Base-by-base conservation (phyloP, 1,140 invertebrate genomes). In the Heterodera carotae region DNA sequence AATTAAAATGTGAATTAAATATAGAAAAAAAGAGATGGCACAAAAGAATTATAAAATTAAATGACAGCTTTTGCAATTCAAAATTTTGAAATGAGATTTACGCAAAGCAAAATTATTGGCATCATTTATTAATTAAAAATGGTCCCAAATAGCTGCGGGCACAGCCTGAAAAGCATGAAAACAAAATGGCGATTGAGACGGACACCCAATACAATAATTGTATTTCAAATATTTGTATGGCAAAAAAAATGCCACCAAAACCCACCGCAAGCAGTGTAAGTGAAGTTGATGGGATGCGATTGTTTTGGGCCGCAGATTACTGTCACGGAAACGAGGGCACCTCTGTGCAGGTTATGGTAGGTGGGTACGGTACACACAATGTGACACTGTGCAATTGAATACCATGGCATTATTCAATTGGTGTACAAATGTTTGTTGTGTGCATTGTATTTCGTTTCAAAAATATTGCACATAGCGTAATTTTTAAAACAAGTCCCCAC, bases 291-390 rank as follows among this genome's bases (percentile, higher is more conserved):
- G 33, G 94, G 91, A 86, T 97, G 94, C 86, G 93, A 94, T 69
- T 91, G 91, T 89, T 94, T 94, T 77, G 93, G 93, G 69, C 93
- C 93, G 70, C 94, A 95, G 8, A 93, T 90, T 34, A 95, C 93
- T 82, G 92, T 92, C 18, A 90, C 88, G 0, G 84, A 84, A 8
- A 94, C 91, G 18, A 92, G 90, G 83, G 93, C 92, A 22, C 90
- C 86, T 34, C 93, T 90, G 82, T 89, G 87, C 59, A 90, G 88
- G 76, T 91, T 90, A 48, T 90, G 88, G 90, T 93, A 97, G 5
- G 93, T 90, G 12, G 95, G 95, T 67, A 97, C 92, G 66, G 92
- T 92, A 89, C 94, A 96, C 6, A 97, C 93, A 53, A 97, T 90
- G 89, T 97, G 95, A n/a, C 93, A 95, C 93, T 94, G 18, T 39